Base-by-base conservation (phyloP, 1,140 invertebrate genomes). In the Ceratina australensis region DNA sequence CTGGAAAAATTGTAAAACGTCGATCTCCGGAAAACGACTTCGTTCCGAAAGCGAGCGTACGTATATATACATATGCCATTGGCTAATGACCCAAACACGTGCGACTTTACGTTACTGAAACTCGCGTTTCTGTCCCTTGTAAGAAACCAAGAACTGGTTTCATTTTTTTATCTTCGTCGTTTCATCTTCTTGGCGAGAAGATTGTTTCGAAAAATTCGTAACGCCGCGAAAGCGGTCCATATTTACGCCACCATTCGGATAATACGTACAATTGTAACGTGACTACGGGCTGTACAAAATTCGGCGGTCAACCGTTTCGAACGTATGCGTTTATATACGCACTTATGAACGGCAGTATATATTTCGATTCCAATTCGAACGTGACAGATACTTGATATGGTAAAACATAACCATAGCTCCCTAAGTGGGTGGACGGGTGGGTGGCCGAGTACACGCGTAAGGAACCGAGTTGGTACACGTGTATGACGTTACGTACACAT, bases 391-490 rank as follows among this genome's bases (percentile, higher is more conserved):
- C 81, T 71, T 80, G 72, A 60, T 26, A 63, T 73, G 67, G 76
- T 81, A 71, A 79, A 76, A 76, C 49, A 33, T 59, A 64, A 16
- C 66, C 22, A 63, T 82, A 77, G 79, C 79, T 80, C 26, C 47
- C 28, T 80, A 82, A 63, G 80, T 85, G 77, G 83, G 77, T 79
- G 82, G 79, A 81, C 22, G 66, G 72, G 82, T 85, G 79, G 82
- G 83, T 84, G 79, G 74, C 72, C 82, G 78, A 81, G 82, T 80
- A 72, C 63, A 68, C 75, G 75, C 61, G 64, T 77, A 65, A 28
- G 65, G 77, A 72, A 5, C 56, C 3, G 52, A 68, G 28, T 20
- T 16, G 18, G 67, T 79, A 61, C 66, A 64, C 57, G 50, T 65
- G 56, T 63, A 60, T 12, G 80, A 49, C 80, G 79, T 85, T 82